These are phyloP conservation scores for Andrena hattorfiana DNA, from an alignment of 2,888 invertebrate species.

Conservation along the genomic window DNA sequence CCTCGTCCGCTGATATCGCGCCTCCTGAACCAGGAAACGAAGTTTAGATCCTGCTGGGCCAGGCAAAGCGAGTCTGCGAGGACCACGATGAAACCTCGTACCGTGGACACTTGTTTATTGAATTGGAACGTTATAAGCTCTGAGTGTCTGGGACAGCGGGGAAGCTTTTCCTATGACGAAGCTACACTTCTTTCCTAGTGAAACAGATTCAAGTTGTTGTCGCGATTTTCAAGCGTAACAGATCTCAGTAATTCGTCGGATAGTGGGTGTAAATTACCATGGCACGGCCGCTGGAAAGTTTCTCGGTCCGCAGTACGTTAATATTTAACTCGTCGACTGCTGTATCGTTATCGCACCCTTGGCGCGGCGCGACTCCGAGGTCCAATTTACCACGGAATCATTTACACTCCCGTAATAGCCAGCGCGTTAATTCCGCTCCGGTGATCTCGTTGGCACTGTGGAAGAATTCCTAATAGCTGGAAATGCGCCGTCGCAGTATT, in stretches of 20 bases:
- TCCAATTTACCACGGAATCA: constrained; percentile 22
- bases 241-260: neutral
- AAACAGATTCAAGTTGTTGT: neutral
- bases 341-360: constrained; percentile 26
- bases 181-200: neutral
- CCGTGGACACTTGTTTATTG: too few species aligned
- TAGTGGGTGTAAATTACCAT: neutral
- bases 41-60: neutral
- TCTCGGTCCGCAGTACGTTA: neutral
- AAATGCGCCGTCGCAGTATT: neutral
- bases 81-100: too few species aligned
- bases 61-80: neutral
- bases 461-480: constrained; percentile 8
- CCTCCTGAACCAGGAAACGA: constrained; percentile 6
- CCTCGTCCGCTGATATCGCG: neutral
- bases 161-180: too few species aligned
- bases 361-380: neutral
- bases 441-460: neutral
- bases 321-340: constrained; percentile 25
- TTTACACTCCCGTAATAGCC: constrained; percentile 13
- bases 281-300: neutral
- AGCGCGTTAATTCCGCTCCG: constrained; percentile 7
- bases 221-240: neutral
- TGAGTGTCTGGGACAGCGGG: too few species aligned
- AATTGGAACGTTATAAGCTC: too few species aligned